Percentiles rank a stretch among this genome's conserved stretches.
Conservation (phyloP, 1,140 invertebrate genomes). For the Eumeta japonica region DNA sequence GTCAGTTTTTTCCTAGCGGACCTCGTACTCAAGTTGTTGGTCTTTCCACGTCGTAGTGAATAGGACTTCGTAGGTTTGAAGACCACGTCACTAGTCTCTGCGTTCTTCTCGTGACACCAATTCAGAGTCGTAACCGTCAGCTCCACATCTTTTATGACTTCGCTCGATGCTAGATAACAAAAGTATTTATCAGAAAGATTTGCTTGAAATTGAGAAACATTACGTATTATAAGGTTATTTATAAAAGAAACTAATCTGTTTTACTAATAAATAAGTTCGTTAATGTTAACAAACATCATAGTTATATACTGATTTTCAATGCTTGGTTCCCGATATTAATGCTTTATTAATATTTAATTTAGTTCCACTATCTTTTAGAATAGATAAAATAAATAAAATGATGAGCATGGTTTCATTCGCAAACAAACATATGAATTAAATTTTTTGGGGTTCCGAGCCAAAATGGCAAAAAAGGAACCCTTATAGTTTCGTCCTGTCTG, state of each 20-base stretch:
- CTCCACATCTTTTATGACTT: constrained; percentile 79
- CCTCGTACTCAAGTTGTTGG: constrained; percentile 29
- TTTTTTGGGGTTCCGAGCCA: too few species aligned
- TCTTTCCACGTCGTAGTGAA: constrained; percentile 58
- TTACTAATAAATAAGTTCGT: too few species aligned
- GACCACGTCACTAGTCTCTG: constrained; percentile 31
- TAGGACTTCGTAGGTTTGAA: constrained; percentile 52
- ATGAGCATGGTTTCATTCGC: too few species aligned
- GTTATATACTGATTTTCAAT: too few species aligned
- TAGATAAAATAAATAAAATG: too few species aligned
- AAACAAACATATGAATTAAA: too few species aligned
- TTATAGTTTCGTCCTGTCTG: too few species aligned
- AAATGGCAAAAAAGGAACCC: too few species aligned
- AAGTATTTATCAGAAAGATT: constrained; percentile 7
- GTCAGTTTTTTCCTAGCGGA: constrained; percentile 41
- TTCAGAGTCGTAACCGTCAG: constrained; percentile 81
- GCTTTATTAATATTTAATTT: too few species aligned
- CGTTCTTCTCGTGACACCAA: constrained; percentile 54
- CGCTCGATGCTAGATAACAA: constrained; percentile 57
- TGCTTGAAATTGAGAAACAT: constrained; percentile 6
- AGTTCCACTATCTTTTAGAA: too few species aligned
- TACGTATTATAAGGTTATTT: not conserved
- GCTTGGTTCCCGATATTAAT: too few species aligned
- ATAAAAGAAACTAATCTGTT: not conserved
- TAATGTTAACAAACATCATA: too few species aligned